Evolutionary conservation across 2,797 vertebrate genomes (phyloP).

Genomic region (Falco biarmicus): DNA sequence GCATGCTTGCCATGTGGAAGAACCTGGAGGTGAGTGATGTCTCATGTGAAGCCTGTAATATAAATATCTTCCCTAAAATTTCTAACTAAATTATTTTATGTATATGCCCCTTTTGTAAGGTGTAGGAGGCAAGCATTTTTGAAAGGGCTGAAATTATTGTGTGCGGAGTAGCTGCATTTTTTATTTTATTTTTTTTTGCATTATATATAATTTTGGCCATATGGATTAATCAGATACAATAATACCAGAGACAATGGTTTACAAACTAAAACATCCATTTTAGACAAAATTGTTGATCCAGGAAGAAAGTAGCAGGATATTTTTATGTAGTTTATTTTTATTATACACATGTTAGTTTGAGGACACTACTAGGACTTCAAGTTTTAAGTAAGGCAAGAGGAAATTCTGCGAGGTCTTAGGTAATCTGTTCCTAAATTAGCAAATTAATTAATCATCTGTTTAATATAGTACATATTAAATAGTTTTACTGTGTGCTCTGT

Average conservation of each 20-base stretch:
- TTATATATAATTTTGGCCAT: neutral
- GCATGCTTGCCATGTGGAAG: constrained; percentile 71
- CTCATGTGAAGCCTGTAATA: neutral
- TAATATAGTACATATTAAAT: neutral
- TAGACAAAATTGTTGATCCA: neutral
- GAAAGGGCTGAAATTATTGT: neutral
- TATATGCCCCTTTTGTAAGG: neutral
- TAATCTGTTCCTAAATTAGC: neutral
- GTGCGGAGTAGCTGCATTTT: neutral
- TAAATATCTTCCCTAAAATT: neutral
- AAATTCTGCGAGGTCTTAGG: neutral
- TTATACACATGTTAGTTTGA: neutral
- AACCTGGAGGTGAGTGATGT: constrained; percentile 74
- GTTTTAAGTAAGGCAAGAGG: neutral
- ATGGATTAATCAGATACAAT: neutral
- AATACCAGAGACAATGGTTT: neutral
- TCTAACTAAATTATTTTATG: neutral
- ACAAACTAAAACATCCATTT: neutral
- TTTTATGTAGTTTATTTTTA: neutral
- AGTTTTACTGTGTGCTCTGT: neutral
- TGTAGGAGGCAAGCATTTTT: neutral
- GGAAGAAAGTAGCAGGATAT: neutral
- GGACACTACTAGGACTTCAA: neutral
- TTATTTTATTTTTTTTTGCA: neutral
- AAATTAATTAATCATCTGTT: neutral